phyloP scores from a whole-genome alignment of 2,113 vertebrate genomes.

The Hipposideros armiger region DNA sequence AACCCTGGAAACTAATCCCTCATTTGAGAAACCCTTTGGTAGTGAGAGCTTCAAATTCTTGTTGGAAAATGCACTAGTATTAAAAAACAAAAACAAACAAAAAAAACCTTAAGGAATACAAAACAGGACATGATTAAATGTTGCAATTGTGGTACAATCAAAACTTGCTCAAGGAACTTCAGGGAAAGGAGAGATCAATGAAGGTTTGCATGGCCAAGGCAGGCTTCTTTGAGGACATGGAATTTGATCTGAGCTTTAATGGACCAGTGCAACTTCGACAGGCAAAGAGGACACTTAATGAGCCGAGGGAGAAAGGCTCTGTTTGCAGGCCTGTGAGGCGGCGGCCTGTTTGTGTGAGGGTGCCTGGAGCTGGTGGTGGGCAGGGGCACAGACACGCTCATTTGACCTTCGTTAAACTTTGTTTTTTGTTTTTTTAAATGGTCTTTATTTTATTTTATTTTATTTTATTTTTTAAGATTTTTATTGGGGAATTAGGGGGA shows the following conservation, averaged over 20 bases:
- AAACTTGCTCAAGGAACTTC: slow-evolving; percentile 53
- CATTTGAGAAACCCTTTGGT: background rate
- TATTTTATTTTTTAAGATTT: too few species aligned
- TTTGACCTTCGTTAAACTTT: background rate
- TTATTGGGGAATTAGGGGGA: too few species aligned
- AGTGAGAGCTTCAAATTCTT: background rate
- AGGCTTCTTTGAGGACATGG: slow-evolving; percentile 46
- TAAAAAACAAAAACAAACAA: background rate
- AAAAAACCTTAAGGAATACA: background rate
- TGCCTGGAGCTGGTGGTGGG: accelerated
- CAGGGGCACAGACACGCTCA: background rate
- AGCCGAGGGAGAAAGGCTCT: background rate
- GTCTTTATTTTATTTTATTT: too few species aligned
- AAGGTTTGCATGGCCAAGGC: background rate
- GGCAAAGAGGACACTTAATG: background rate
- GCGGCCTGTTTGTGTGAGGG: background rate
- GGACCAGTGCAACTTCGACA: background rate
- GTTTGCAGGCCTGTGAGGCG: background rate
- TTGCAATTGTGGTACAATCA: slow-evolving; percentile 24
- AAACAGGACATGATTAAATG: slow-evolving; percentile 58
- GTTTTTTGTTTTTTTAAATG: too few species aligned
- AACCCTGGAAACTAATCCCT: background rate
- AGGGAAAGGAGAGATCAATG: slow-evolving; percentile 23
- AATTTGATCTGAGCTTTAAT: slow-evolving; percentile 47
- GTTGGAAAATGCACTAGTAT: background rate